These are phyloP conservation scores for Rhynchomys soricoides DNA, from an alignment of 2,113 vertebrate species.

Conservation along the genomic window DNA sequence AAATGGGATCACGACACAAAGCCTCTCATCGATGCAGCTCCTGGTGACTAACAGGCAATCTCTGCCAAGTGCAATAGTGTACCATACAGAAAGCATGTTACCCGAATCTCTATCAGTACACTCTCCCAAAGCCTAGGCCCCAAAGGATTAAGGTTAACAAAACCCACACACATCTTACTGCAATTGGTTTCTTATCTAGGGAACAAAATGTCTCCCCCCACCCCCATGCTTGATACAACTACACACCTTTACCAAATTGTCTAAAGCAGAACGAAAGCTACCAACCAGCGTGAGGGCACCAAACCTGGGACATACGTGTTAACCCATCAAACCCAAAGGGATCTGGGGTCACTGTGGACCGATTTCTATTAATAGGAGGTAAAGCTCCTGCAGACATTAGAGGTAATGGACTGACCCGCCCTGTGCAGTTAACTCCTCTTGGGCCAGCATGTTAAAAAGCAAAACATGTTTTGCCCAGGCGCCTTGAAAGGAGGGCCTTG, in stretches of 20 bases:
- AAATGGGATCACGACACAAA: not conserved
- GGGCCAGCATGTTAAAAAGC: conserved; percentile 57
- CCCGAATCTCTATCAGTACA: not conserved
- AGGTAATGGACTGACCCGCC: conserved; percentile 79
- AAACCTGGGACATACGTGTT: not conserved
- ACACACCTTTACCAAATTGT: not conserved
- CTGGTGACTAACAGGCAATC: conserved; percentile 34
- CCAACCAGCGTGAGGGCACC: not conserved
- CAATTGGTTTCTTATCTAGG: conserved; percentile 22
- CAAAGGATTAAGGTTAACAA: conserved; percentile 60
- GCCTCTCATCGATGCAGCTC: conserved; percentile 49
- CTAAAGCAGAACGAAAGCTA: not conserved
- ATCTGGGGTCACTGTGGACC: conserved; percentile 73
- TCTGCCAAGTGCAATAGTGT: conserved; percentile 36
- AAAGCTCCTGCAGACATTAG: conserved; percentile 83
- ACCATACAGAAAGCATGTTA: conserved; percentile 47
- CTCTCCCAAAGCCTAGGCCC: not conserved
- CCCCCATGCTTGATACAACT: not conserved
- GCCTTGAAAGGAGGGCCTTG: conserved; percentile 43
- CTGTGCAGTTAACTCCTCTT: conserved; percentile 76
- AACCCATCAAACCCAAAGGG: conserved; percentile 73
- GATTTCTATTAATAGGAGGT: conserved; percentile 86
- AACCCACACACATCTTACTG: conserved; percentile 40
- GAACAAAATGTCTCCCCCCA: not conserved
- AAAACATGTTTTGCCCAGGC: conserved; percentile 1